These are phyloP conservation scores for Zosterops japonicus DNA, from an alignment of 2,113 vertebrate species.

Conservation along the genomic window DNA sequence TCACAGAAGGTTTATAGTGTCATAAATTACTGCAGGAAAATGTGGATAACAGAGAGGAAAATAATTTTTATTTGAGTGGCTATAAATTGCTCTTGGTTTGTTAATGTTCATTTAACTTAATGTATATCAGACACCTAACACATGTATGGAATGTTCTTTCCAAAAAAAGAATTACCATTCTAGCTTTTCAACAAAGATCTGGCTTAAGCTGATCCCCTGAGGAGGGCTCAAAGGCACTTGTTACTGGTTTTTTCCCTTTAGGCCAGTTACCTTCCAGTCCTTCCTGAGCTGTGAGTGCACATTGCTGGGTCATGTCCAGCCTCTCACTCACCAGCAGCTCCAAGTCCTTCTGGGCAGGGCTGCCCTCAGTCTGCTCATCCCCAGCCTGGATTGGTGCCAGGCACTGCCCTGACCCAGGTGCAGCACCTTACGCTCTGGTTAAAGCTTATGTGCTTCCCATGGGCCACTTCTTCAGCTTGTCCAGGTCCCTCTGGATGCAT, in stretches of 20 bases:
- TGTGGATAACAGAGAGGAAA: not conserved
- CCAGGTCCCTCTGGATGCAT: not conserved
- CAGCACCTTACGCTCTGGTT: too few species aligned
- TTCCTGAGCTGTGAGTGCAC: not conserved
- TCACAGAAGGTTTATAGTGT: not conserved
- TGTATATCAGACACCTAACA: not conserved
- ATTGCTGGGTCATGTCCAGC: not conserved
- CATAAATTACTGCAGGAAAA: not conserved
- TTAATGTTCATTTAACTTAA: not conserved
- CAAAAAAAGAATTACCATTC: not conserved
- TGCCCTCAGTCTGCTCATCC: not conserved
- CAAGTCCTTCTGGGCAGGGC: not conserved
- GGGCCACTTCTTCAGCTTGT: not conserved
- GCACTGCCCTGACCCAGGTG: not conserved
- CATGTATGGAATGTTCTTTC: not conserved
- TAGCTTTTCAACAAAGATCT: not conserved
- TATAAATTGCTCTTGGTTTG: not conserved
- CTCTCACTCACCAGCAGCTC: not conserved
- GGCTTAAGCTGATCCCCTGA: not conserved
- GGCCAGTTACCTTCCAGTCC: not conserved
- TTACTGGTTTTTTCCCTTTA: not conserved
- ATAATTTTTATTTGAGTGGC: not conserved
- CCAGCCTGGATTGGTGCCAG: not conserved
- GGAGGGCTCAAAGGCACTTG: not conserved
- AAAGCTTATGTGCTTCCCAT: too few species aligned